Base-by-base conservation (phyloP, 2,113 vertebrate genomes). In the Brienomyrus brachyistius region DNA sequence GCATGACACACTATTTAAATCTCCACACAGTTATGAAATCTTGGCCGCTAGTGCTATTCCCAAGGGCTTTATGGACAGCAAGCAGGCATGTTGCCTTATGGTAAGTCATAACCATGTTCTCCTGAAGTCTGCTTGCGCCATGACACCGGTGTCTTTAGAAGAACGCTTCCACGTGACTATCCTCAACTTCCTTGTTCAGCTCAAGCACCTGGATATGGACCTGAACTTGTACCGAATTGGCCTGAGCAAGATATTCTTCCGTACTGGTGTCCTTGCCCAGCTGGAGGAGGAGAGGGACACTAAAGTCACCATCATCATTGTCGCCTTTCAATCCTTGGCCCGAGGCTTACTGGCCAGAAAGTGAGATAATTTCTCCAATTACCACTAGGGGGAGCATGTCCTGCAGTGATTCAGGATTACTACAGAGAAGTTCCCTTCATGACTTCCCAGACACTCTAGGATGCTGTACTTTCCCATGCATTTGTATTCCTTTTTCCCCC, bases 51-150 rank as follows among this genome's bases (percentile, higher is more conserved):
- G 92, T 0, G 95, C 97, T 84, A 99, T 99, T 93, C 98, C 98
- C 1, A 99, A 99, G 91, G 98, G 98, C 89, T 99, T 99, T 95
- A 99, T 99, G 98, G 98, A 99, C 21, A 98, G 98, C 50, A 99
- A 99, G 89, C 98, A 99, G 93, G 98, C 98, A 13, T 98, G 98
- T 92, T 95, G 96, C 86, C 93, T 98, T 88, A 99, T 99, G 98
- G 98, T 99, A 92, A 97, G 96, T 89, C 2, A 0, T 86, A 86
- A 27, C 27, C 48, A 84, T 47, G 43, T 84, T 17, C 80, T 66
- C 59, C 59, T 66, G 23, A 66, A 45, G 80, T 47, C 8, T 35
- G 35, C 27, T 66, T 62, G 19, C 45, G 31, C 86, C 56, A 21
- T 11, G n/a, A n/a, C 54, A 10, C 52, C 1, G 27, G 21, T 88